phyloP scores from a whole-genome alignment of 2,113 vertebrate species.

The Oryctolagus cuniculus region DNA sequence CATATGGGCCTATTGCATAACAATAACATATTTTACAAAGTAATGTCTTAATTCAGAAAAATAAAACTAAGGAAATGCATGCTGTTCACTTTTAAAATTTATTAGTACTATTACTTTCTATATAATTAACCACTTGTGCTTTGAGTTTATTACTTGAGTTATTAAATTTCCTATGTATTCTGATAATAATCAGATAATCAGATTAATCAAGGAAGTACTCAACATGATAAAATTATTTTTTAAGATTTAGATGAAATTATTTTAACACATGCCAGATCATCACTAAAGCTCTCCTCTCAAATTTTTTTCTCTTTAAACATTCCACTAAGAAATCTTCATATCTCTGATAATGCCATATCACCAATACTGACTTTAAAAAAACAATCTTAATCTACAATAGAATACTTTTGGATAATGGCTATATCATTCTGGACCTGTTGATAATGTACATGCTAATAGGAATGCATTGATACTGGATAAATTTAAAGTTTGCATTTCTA shows the following conservation, averaged over 20 bases:
- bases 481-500: conserved; percentile 12
- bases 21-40: conserved; percentile 19
- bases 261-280: conserved; percentile 7
- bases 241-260: neutral
- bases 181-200: conserved; percentile 26
- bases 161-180: neutral
- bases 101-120: neutral
- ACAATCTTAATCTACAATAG: neutral
- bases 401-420: neutral
- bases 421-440: neutral
- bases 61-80: conserved; percentile 6
- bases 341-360: neutral
- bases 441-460: neutral
- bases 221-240: neutral
- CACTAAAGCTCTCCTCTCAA: neutral
- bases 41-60: conserved; percentile 35
- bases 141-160: conserved; percentile 39
- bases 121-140: neutral
- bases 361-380: neutral
- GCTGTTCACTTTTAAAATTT: neutral
- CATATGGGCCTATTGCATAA: neutral
- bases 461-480: neutral
- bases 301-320: conserved; percentile 1
- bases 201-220: neutral
- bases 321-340: neutral